Base-by-base conservation (phyloP, 2,888 invertebrate species). In the Heteropelma amictum region DNA sequence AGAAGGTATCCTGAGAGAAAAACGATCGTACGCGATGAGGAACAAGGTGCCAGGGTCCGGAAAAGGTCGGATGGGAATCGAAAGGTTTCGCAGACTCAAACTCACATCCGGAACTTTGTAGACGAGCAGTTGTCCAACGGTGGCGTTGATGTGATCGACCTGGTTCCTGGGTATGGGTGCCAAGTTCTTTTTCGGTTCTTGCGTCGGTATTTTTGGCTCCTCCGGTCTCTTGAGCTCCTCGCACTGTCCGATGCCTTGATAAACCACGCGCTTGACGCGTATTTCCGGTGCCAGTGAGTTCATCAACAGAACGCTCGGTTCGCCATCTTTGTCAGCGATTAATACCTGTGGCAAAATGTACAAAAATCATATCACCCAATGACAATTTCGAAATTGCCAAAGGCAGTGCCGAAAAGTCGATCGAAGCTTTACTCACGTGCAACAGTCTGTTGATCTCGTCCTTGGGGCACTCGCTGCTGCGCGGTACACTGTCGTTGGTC, bases 1-100 rank as follows among this genome's bases (percentile, higher is more conserved):
- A 96, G 91, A 97, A 98, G 1, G 96, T 95, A 85, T 97, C 96
- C 92, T 95, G 86, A n/a, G n/a, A n/a, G n/a, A n/a, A n/a, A n/a
- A 89, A 89, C 3, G 1, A 19, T 30, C 5, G 8, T 14, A 8
- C n/a, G 7, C n/a, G 8, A 12, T 35, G 7, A 14, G 30, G 33
- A n/a, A n/a, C n/a, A n/a, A n/a, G n/a, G n/a, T n/a, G n/a, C n/a
- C 23, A 1, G 23, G 6, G n/a, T 1, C 21, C 12, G 7, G 17
- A 21, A 30, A 30, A 17, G 14, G 5, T 21, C 3, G 3, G 7
- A 8, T n/a, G 1, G 0, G 6, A 21, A 42, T 21, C 2, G 8
- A 3, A 17, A 2, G 2, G 21, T 21, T 38, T 23, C 3, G n/a
- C 26, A 1, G 19, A 23, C 1, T 28, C 12, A 7, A 4, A 51